phyloP scores from a whole-genome alignment of 2,113 vertebrate genomes.

The Coptodon rendalli region DNA sequence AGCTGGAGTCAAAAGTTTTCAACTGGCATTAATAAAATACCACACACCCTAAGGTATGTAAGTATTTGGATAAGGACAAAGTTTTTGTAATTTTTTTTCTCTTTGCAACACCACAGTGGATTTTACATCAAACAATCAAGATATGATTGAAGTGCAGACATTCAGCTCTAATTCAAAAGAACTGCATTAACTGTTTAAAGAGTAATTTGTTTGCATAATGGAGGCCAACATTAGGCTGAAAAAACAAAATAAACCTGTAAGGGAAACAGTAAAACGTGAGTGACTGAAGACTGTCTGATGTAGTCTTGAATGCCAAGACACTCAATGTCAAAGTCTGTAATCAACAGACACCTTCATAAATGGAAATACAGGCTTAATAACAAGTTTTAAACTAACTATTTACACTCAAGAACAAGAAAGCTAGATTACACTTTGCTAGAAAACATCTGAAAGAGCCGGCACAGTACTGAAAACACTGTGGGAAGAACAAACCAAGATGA shows the following conservation, averaged over 20 bases:
- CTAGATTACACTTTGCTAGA: not conserved
- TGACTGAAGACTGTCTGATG: not conserved
- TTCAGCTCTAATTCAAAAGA: not conserved
- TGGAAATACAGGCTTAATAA: not conserved
- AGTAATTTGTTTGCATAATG: not conserved
- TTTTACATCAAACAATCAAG: not conserved
- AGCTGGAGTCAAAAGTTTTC: not conserved
- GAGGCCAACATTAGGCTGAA: not conserved
- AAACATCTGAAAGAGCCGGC: not conserved
- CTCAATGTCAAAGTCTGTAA: not conserved
- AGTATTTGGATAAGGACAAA: not conserved
- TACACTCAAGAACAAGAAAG: not conserved
- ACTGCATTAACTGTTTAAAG: not conserved
- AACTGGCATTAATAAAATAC: not conserved
- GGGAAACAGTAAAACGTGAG: not conserved
- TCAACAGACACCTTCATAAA: not conserved
- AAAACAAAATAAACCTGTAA: not conserved
- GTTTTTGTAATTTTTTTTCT: fast-evolving
- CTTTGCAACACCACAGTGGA: not conserved
- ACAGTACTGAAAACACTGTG: fast-evolving
- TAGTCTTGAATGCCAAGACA: not conserved
- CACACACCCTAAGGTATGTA: not conserved
- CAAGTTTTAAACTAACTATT: not conserved
- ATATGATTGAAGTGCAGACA: not conserved
- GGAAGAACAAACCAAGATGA: not conserved